Evolutionary conservation across 2,113 vertebrate genomes (phyloP).

Genomic region (Halcyon malimbica): DNA sequence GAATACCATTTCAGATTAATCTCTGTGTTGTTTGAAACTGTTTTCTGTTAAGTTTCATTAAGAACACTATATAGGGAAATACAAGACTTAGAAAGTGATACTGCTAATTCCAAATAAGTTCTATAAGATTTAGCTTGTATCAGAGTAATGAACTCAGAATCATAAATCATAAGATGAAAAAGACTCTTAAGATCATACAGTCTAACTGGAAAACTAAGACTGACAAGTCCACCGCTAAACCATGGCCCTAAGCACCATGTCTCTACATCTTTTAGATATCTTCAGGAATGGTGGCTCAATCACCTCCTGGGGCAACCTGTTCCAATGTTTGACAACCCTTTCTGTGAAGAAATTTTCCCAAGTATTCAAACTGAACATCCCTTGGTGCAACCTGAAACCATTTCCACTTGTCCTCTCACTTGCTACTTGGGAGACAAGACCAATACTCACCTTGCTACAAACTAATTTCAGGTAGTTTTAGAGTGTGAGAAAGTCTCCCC

Average conservation of each 20-base stretch:
- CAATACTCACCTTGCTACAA: fast-evolving
- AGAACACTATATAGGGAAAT: neutral
- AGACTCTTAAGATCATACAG: fast-evolving
- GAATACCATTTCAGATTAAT: neutral
- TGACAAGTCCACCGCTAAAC: neutral
- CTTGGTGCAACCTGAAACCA: neutral
- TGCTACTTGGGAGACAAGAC: neutral
- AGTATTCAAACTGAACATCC: neutral
- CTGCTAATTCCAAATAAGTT: neutral
- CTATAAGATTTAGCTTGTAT: constrained; percentile 8
- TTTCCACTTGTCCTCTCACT: neutral
- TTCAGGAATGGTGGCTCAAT: neutral
- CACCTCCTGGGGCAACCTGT: neutral
- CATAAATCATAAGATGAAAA: neutral
- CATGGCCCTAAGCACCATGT: neutral
- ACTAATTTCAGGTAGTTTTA: neutral
- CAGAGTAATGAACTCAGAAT: constrained; percentile 13
- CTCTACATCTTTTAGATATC: neutral
- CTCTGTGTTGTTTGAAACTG: neutral
- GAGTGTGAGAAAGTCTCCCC: fast-evolving
- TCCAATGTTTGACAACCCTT: neutral
- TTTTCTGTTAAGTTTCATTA: neutral
- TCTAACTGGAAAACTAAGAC: fast-evolving
- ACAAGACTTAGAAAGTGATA: neutral
- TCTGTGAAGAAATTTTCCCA: neutral